Conservation (phyloP, 2,888 invertebrate species). For the Macrosiphum euphorbiae region DNA sequence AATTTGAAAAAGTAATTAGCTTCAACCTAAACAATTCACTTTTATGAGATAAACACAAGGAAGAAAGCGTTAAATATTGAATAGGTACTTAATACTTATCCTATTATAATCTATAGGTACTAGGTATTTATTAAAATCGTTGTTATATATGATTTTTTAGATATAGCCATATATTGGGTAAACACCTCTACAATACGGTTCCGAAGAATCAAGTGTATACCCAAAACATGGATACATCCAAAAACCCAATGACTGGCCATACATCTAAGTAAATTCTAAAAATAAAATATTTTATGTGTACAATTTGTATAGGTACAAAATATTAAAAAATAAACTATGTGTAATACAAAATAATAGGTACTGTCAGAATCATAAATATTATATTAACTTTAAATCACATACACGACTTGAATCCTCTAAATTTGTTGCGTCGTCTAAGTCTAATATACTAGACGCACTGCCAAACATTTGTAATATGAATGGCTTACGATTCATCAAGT, state of each 20-base stretch:
- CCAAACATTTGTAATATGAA: constrained; percentile 99
- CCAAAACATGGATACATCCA: constrained; percentile 34
- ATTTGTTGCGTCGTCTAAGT: constrained; percentile 88
- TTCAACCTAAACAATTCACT: constrained; percentile 77
- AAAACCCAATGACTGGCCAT: background rate
- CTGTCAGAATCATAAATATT: background rate
- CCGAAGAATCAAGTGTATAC: constrained; percentile 36
- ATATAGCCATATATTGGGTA: constrained; percentile 46
- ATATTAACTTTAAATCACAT: background rate
- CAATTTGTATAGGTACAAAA: background rate
- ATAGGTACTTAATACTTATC: background rate
- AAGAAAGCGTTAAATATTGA: background rate
- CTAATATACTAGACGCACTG: constrained; percentile 94
- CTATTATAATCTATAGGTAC: background rate
- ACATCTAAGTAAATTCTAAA: background rate
- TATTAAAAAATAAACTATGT: background rate
- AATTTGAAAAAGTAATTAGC: constrained; percentile 93
- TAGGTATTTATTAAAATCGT: background rate
- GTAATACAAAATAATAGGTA: background rate
- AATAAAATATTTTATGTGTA: background rate
- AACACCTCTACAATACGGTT: constrained; percentile 29
- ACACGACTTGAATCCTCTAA: constrained; percentile 80
- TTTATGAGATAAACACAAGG: background rate
- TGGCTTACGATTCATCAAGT: constrained; percentile 96
- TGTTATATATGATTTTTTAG: constrained; percentile 14